Conservation (phyloP, 2,113 vertebrate species). For the Nothoprocta perdicaria region DNA sequence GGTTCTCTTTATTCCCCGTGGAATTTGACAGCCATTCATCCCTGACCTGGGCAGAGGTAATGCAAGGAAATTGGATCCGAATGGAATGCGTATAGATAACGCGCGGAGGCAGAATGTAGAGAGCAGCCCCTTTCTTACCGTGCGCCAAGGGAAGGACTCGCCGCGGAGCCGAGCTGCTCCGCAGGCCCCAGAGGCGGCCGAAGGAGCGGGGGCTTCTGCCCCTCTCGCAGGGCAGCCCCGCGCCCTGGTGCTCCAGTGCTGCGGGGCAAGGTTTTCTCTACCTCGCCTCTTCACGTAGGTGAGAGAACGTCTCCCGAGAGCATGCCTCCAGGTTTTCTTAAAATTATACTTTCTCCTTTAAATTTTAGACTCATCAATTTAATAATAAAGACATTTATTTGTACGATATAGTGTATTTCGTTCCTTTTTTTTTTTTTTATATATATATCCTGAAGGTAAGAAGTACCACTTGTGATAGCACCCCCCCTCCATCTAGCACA, state of each 20-base stretch:
- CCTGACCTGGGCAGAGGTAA: slow-evolving; percentile 79
- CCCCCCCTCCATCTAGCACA: neutral
- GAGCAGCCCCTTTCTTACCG: neutral
- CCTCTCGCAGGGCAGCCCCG: fast-evolving
- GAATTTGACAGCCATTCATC: slow-evolving; percentile 79
- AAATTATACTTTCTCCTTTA: fast-evolving
- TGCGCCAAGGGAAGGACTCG: neutral
- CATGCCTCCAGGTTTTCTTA: fast-evolving
- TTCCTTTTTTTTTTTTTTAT: neutral
- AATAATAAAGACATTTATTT: neutral
- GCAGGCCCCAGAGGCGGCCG: neutral
- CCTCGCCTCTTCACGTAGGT: fast-evolving
- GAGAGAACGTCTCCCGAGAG: fast-evolving
- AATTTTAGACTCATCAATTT: neutral
- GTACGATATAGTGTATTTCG: neutral
- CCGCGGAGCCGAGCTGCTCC: neutral
- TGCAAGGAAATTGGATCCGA: slow-evolving; percentile 74
- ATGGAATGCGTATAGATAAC: slow-evolving; percentile 55
- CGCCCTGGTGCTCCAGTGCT: too few species aligned
- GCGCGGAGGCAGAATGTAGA: neutral
- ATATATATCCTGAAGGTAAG: neutral
- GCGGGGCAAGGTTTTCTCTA: fast-evolving
- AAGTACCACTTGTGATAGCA: fast-evolving
- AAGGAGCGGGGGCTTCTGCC: too few species aligned
- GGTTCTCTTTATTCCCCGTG: slow-evolving; percentile 69